Evolutionary conservation across 2,113 vertebrate species (phyloP), one percentile per base, ranked within the genome.

Genomic region (Colossoma macropomum): DNA sequence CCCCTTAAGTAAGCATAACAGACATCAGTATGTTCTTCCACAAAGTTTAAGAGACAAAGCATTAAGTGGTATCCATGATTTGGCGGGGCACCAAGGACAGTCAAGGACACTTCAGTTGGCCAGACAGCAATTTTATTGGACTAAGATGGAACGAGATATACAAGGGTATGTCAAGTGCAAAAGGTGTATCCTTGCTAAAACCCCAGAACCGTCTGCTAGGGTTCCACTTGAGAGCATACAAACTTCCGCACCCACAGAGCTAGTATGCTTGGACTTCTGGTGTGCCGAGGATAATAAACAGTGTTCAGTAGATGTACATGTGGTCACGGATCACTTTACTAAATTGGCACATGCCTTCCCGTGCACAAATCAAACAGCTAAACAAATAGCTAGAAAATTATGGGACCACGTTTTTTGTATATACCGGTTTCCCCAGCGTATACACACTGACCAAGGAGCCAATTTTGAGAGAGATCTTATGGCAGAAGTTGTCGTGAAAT

Each of bases 131-230:
- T 45, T 45, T 45, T 45, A 45, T 45, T 45, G 41, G 41, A n/a
- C 41, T 45, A 45, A 9, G 41, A 45, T 45, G 41, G 9, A 45
- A 11, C 41, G 10, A 10, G 27, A 87, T 60, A 11, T 82, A 0
- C 50, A 38, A 0, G 62, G 59, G 0, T 87, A 87, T 34, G 60
- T 81, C 0, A 63, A 27, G 17, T 73, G 68, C 21, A 23, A 69
- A 6, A 54, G 81, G 23, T 86, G 78, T 59, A 56, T 86, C 1
- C 25, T 84, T 41, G 81, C 69, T n/a, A 81, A 84, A 23, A 69
- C 66, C 3, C 87, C 75, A 2, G 79, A 88, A n/a, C 73, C 62
- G 1, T 68, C 41, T 30, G 73, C 84, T 10, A 11, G 25, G 19
- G 80, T 84, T 0, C 80, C 75, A 13, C 34, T 75, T 6, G 59